Base-by-base conservation (phyloP, 1,140 invertebrate genomes). In the Pseudomyrmex pallidus region DNA sequence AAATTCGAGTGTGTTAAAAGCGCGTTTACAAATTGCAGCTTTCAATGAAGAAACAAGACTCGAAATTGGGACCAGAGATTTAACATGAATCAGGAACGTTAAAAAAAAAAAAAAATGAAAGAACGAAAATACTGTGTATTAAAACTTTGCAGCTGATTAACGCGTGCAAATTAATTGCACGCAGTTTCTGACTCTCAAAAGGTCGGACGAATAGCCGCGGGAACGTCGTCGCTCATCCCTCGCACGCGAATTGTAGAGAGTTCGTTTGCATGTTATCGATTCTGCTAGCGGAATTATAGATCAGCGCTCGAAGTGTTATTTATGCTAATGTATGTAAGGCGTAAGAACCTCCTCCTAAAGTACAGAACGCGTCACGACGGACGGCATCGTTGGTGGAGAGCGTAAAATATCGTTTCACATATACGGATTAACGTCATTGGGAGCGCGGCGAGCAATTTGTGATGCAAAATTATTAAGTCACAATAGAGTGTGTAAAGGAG, bases 261-360 rank as follows among this genome's bases (percentile, higher is more conserved):
- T 78, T 80, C 66, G 44, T 80, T 70, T 70, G 48, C 44, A 54
- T 59, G 66, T 70, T 80, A 78, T 78, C 44, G 64, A 70, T 70
- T 68, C 5, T 20, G 54, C 54, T 44, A 46, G 44, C 25, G 54
- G 5, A 80, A 80, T 80, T 80, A 61, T 59, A 70, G 54, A 80
- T n/a, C 63, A 50, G 48, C 46, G 2, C 64, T 7, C 17, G 15
- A 5, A 15, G n/a, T 48, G 25, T 77, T 77, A 80, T 59, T 80
- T 70, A 72, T 80, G 44, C 44, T 80, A 80, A 72, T 80, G 66
- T 35, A 57, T 15, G 54, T 50, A 17, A 59, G 54, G 15, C 66
- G 54, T 35, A 10, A 12, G 54, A 56, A 48, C 44, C 35, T 35
- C 5, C 35, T 5, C 35, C 48, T 54, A 70, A 44, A 20, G 20